phyloP scores from a whole-genome alignment of 2,797 vertebrate genomes.

The Chloroceryle inda region DNA sequence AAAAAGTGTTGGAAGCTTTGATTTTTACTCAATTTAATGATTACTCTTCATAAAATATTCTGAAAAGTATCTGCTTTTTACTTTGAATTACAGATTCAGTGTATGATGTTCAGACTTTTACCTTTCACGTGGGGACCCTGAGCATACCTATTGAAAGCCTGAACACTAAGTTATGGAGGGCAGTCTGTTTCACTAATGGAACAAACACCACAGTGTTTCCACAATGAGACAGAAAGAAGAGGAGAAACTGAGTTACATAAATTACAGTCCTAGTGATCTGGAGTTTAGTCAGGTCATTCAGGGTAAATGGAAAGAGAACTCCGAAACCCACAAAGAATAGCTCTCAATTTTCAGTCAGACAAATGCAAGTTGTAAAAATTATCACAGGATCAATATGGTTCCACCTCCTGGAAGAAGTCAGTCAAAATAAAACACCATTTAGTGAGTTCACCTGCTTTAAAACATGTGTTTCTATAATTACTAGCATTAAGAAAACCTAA shows the following conservation, averaged over 20 bases:
- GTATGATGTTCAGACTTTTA: background rate
- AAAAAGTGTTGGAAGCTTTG: background rate
- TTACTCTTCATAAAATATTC: background rate
- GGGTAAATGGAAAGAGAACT: background rate
- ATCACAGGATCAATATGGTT: background rate
- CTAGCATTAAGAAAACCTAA: background rate
- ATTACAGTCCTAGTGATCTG: background rate
- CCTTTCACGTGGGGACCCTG: background rate
- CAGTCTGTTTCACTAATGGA: background rate
- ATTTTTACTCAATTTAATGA: constrained; percentile 1
- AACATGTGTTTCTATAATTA: background rate
- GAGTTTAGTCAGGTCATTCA: background rate
- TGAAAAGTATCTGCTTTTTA: background rate
- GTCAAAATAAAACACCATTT: background rate
- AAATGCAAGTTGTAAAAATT: background rate
- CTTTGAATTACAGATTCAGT: background rate
- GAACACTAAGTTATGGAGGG: background rate
- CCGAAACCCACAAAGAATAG: background rate
- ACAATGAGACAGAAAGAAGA: background rate
- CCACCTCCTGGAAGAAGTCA: background rate
- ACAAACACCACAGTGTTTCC: background rate
- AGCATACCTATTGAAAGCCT: background rate
- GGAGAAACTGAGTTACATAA: background rate
- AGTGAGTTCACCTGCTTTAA: background rate
- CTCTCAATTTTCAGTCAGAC: background rate